Evolutionary conservation across 2,113 vertebrate genomes (phyloP).

Genomic region (Orthonyx spaldingii): DNA sequence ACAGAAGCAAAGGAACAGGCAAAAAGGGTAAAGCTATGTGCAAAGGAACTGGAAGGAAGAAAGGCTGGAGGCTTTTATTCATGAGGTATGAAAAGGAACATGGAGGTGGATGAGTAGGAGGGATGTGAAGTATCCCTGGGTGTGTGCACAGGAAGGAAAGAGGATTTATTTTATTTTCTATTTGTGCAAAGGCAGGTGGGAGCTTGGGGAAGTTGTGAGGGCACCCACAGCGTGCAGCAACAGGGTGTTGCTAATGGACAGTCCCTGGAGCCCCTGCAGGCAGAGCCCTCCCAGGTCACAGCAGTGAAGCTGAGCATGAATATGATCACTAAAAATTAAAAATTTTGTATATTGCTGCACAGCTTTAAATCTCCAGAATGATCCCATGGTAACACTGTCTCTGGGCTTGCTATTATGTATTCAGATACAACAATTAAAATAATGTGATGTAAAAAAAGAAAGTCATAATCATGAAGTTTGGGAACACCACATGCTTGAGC

Average conservation of each 20-base stretch:
- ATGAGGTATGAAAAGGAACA: constrained; percentile 37
- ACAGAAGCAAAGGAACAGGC: not conserved
- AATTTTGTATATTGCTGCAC: not conserved
- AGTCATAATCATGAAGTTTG: constrained; percentile 4
- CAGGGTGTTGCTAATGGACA: not conserved
- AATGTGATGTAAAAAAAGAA: constrained; percentile 15
- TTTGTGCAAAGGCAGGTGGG: not conserved
- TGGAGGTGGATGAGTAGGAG: constrained; percentile 52
- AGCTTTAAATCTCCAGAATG: not conserved
- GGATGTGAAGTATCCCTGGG: constrained; percentile 35
- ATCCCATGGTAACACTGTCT: constrained; percentile 48
- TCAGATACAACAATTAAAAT: constrained; percentile 41
- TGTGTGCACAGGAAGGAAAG: not conserved
- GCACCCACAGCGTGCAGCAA: not conserved
- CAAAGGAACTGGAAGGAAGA: not conserved
- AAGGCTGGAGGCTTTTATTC: constrained; percentile 42
- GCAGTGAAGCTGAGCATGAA: not conserved
- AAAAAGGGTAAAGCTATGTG: not conserved
- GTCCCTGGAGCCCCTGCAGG: not conserved
- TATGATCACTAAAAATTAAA: not conserved
- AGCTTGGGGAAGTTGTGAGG: not conserved
- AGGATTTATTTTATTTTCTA: not conserved
- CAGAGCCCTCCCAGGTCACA: not conserved
- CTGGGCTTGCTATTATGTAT: not conserved
- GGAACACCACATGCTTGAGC: not conserved